Conservation (phyloP, 2,797 vertebrate genomes). For the Bradypodion ventrale region DNA sequence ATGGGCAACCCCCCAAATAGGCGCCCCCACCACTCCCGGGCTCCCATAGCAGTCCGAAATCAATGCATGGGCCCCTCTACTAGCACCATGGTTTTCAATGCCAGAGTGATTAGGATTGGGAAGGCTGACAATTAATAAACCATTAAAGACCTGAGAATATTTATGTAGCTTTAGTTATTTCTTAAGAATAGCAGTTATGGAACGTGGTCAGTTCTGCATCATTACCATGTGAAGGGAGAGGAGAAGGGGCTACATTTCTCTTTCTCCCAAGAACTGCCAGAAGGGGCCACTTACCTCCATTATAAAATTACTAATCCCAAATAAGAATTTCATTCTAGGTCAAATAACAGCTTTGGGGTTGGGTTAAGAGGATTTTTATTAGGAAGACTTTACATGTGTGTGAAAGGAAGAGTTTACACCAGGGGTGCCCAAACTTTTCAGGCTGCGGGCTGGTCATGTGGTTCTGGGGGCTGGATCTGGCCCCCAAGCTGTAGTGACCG, state of each 20-base stretch:
- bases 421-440: too few species aligned
- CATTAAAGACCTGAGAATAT: neutral
- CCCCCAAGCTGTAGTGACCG: too few species aligned
- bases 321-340: neutral
- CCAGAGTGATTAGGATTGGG: neutral
- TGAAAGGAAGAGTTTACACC: neutral
- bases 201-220: neutral
- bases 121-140: neutral
- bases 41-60: neutral
- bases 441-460: too few species aligned
- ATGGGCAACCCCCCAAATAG: too few species aligned
- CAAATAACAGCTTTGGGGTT: neutral
- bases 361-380: neutral
- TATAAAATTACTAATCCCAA: neutral
- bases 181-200: neutral
- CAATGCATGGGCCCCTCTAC: too few species aligned
- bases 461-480: too few species aligned
- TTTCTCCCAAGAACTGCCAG: neutral
- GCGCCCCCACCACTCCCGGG: too few species aligned
- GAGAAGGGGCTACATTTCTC: neutral
- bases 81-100: too few species aligned
- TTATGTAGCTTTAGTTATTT: neutral
- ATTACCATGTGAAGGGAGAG: neutral
- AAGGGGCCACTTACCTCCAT: neutral
- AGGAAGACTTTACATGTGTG: neutral